These are phyloP conservation scores for Actinia equina DNA, from an alignment of 64 coral and sea anemone genomes.

Conservation along the genomic window DNA sequence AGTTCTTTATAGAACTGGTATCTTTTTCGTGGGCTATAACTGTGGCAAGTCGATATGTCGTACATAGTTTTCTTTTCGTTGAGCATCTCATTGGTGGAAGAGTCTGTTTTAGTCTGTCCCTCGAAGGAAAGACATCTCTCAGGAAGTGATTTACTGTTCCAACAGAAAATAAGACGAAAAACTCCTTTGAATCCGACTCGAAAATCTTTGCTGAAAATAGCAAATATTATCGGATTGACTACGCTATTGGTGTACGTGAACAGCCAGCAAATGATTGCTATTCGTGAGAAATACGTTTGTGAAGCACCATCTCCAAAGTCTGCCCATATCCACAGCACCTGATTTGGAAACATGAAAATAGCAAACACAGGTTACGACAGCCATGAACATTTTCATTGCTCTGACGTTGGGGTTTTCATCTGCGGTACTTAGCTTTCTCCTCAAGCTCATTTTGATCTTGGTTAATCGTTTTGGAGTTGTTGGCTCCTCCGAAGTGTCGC, in stretches of 20 bases:
- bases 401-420: conserved; percentile 31
- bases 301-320: conserved; percentile 41
- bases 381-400: conserved; percentile 62
- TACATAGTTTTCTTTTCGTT: background rate
- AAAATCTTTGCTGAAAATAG: conserved; percentile 63
- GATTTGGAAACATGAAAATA: conserved; percentile 67
- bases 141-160: background rate
- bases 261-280: conserved; percentile 49
- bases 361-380: conserved; percentile 43
- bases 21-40: background rate
- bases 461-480: background rate
- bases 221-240: conserved; percentile 62
- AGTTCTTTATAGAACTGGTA: background rate
- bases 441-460: background rate
- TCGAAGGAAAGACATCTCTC: background rate
- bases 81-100: conserved; percentile 1
- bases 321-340: conserved; percentile 57
- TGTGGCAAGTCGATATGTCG: background rate
- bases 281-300: conserved; percentile 16
- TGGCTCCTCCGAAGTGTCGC: too few relatives aligned
- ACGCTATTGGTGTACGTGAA: conserved; percentile 61
- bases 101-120: background rate
- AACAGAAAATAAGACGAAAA: conserved; percentile 17
- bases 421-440: background rate
- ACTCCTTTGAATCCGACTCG: conserved; percentile 51